These are phyloP conservation scores for Notothenia coriiceps DNA, from an alignment of 2,113 vertebrate genomes.

Conservation along the genomic window DNA sequence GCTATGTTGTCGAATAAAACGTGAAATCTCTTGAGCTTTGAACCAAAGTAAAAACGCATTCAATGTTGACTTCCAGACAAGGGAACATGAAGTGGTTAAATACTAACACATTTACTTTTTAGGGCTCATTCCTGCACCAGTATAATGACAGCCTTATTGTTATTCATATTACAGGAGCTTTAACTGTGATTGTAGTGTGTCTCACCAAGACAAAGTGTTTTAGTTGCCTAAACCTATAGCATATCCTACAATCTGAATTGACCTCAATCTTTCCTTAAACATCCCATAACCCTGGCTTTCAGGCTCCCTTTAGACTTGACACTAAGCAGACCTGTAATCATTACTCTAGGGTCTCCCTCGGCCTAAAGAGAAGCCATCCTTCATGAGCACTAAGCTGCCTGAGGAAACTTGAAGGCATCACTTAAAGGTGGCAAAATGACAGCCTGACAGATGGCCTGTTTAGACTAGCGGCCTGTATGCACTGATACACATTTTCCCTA, in stretches of 20 bases:
- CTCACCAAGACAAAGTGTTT: neutral
- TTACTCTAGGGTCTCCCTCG: conserved; percentile 82
- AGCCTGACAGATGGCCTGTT: conserved; percentile 92
- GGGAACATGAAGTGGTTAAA: too few species aligned
- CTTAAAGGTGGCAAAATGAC: conserved; percentile 88
- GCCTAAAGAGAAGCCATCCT: conserved; percentile 85
- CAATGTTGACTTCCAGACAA: too few species aligned
- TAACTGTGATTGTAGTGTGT: neutral
- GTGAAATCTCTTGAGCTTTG: too few species aligned
- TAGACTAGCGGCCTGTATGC: conserved; percentile 83
- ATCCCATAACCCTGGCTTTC: conserved; percentile 1
- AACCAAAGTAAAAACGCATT: too few species aligned
- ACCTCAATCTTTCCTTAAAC: neutral
- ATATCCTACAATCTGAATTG: neutral
- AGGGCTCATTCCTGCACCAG: too few species aligned
- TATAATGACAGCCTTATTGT: neutral
- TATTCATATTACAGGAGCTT: neutral
- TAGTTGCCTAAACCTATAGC: neutral
- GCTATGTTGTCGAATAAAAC: too few species aligned
- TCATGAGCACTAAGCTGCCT: conserved; percentile 43
- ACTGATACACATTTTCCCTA: conserved; percentile 87
- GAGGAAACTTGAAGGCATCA: conserved; percentile 90
- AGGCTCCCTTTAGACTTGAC: conserved; percentile 72
- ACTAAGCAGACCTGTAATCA: conserved; percentile 86
- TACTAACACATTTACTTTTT: too few species aligned